Percentiles rank a stretch among this genome's conserved stretches.
These are phyloP conservation scores for Trachelus stipa DNA, from an alignment of 2,888 invertebrate genomes.

Conservation along the genomic window DNA sequence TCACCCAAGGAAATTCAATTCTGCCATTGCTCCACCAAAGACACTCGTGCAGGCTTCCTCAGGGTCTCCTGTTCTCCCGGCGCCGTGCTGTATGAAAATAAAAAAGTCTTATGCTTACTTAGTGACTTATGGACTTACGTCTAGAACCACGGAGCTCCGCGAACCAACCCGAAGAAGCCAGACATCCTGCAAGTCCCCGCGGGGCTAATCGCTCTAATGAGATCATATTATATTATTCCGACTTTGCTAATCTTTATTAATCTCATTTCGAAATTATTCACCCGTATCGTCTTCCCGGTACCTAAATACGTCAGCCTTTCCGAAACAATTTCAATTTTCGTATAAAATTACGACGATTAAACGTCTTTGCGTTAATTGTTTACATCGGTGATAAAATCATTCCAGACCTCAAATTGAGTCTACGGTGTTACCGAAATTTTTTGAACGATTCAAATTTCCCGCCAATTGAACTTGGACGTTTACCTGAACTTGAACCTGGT, in stretches of 20 bases:
- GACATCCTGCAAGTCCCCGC: conserved; percentile 58
- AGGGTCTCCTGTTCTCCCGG: conserved; percentile 42
- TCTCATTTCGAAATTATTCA: conserved; percentile 55
- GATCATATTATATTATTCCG: conserved; percentile 65
- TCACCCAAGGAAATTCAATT: conserved; percentile 51
- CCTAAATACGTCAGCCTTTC: not conserved
- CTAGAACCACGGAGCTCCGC: conserved; percentile 17
- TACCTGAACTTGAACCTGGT: not conserved
- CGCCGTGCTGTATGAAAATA: conserved; percentile 9
- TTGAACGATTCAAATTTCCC: not conserved
- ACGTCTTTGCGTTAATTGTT: not conserved
- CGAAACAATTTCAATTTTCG: not conserved
- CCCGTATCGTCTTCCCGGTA: conserved; percentile 16
- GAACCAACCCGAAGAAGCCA: conserved; percentile 54
- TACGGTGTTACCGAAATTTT: not conserved
- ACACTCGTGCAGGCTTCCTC: conserved; percentile 46
- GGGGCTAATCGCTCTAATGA: conserved; percentile 63
- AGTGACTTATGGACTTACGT: conserved; percentile 51
- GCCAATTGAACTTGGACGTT: not conserved
- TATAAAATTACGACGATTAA: not conserved
- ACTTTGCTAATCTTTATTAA: conserved; percentile 64
- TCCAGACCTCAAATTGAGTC: too few relatives aligned
- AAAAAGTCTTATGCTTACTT: conserved; percentile 58
- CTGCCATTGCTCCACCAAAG: conserved; percentile 53
- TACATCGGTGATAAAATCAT: too few relatives aligned